phyloP scores from a whole-genome alignment of 2,113 vertebrate species.

The Cervus canadensis region DNA sequence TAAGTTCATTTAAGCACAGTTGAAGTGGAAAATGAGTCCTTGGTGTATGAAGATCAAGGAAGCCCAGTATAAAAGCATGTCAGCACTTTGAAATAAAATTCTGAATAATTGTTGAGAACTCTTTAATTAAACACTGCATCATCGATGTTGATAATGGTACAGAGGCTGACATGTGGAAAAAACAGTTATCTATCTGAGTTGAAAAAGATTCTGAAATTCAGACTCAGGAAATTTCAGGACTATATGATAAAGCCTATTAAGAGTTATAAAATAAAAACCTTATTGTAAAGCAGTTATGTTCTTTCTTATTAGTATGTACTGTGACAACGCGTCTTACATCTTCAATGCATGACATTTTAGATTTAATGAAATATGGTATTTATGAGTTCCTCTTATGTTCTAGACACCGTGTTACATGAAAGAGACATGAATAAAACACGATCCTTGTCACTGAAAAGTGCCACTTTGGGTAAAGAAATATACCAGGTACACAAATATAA shows the following conservation, averaged over 20 bases:
- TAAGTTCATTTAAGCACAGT: background rate
- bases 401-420: background rate
- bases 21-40: background rate
- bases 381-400: background rate
- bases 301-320: background rate
- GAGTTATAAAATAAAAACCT: background rate
- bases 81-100: background rate
- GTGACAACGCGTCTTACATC: background rate
- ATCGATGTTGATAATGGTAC: background rate
- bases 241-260: background rate
- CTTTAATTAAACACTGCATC: background rate
- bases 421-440: background rate
- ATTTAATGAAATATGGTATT: background rate
- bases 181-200: background rate
- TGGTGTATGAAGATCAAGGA: background rate
- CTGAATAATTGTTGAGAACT: background rate
- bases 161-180: background rate
- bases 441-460: background rate
- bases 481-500: background rate
- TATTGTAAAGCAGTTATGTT: background rate
- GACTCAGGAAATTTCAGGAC: background rate
- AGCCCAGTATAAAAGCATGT: background rate
- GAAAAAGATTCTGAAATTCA: background rate
- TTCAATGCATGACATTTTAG: background rate
- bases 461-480: background rate